Percentiles rank a stretch among this genome's conserved stretches.
Evolutionary conservation across 2,113 vertebrate genomes (phyloP).

Genomic region (Stegastes partitus): DNA sequence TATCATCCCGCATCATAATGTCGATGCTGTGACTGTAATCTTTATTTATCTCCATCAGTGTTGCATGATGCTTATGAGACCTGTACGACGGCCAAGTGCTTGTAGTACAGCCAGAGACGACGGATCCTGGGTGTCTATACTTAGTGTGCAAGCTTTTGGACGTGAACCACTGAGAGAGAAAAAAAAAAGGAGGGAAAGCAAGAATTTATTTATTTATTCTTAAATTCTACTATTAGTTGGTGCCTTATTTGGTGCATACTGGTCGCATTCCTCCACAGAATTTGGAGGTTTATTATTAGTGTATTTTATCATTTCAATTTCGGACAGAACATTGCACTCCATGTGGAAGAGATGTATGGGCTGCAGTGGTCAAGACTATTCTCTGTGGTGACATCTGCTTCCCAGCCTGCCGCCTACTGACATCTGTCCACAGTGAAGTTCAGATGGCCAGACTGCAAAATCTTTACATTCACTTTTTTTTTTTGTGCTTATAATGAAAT

Average conservation of each 20-base stretch:
- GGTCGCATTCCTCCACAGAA: too few species aligned
- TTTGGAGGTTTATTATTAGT: neutral
- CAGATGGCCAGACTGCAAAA: neutral
- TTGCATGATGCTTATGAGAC: conserved; percentile 31
- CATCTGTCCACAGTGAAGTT: conserved; percentile 16
- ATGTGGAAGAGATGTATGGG: conserved; percentile 5
- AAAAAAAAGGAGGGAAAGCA: neutral
- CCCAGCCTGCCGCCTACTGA: neutral
- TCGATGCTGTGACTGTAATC: conserved; percentile 7
- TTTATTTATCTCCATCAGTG: conserved; percentile 47
- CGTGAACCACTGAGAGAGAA: neutral
- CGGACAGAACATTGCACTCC: neutral
- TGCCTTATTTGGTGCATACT: too few species aligned
- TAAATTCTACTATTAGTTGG: too few species aligned
- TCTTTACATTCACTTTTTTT: neutral
- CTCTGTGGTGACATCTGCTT: conserved; percentile 34
- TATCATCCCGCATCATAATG: conserved; percentile 5
- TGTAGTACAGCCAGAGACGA: conserved; percentile 20
- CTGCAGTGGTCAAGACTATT: conserved; percentile 25
- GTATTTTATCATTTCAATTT: neutral
- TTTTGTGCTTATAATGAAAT: too few species aligned
- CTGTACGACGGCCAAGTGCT: conserved; percentile 51
- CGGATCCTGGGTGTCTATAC: conserved; percentile 20
- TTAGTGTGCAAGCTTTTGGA: conserved; percentile 9
- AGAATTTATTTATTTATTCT: too few species aligned